phyloP scores from a whole-genome alignment of 1,140 invertebrate species.

The Zaprionus lachaisei region DNA sequence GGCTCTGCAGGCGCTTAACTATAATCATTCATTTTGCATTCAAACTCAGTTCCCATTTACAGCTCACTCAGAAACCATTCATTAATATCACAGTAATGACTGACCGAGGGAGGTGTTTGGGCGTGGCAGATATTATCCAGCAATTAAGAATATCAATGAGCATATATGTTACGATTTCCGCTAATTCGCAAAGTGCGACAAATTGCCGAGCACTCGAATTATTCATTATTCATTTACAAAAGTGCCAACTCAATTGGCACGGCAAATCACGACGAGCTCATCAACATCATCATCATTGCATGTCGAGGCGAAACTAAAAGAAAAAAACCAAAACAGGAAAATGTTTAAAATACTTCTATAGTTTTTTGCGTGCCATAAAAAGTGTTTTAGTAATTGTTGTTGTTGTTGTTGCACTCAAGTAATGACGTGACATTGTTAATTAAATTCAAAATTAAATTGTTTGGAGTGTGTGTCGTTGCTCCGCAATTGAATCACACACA shows the following conservation, averaged over 20 bases:
- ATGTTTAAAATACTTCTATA: slow-evolving; percentile 15
- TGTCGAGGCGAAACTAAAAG: slow-evolving; percentile 32
- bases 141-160: slow-evolving; percentile 9
- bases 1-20: neutral
- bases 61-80: neutral
- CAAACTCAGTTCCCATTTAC: neutral
- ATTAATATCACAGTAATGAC: neutral
- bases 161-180: slow-evolving; percentile 8
- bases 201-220: slow-evolving; percentile 60
- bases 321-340: slow-evolving; percentile 25
- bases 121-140: neutral
- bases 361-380: slow-evolving; percentile 38
- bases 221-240: slow-evolving; percentile 48
- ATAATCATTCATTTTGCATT: neutral
- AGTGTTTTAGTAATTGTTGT: slow-evolving; percentile 15
- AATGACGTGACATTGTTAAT: slow-evolving; percentile 63
- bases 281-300: slow-evolving; percentile 52
- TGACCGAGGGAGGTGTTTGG: neutral
- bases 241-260: slow-evolving; percentile 51
- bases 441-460: slow-evolving; percentile 54
- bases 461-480: slow-evolving; percentile 40
- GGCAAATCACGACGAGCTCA: slow-evolving; percentile 60
- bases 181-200: slow-evolving; percentile 48
- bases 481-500: slow-evolving; percentile 10
- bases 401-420: slow-evolving; percentile 16